Evolutionary conservation across 2,113 vertebrate genomes (phyloP).

Genomic region (Elanoides forficatus): DNA sequence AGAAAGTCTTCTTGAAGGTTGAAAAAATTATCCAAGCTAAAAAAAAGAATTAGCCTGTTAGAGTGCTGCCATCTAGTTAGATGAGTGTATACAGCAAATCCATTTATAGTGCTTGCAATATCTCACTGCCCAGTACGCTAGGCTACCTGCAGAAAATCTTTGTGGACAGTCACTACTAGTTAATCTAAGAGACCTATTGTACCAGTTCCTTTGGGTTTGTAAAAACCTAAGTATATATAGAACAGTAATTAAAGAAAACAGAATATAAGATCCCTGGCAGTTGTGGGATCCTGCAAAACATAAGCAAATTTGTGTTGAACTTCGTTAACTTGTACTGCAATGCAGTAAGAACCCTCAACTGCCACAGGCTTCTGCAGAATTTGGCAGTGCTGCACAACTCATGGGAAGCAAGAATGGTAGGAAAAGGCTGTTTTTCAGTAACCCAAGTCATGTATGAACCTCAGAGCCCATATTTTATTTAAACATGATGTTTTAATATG

Average conservation of each 20-base stretch:
- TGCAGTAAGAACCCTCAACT: neutral
- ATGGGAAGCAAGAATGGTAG: neutral
- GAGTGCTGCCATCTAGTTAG: slow-evolving; percentile 74
- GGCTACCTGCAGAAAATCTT: neutral
- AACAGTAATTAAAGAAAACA: neutral
- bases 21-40: slow-evolving; percentile 1
- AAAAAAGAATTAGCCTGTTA: slow-evolving; percentile 44
- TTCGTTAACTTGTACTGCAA: neutral
- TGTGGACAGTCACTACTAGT: neutral
- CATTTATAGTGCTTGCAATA: slow-evolving; percentile 14
- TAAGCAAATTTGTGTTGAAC: neutral
- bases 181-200: neutral
- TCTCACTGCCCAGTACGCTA: neutral
- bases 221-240: neutral
- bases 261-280: neutral
- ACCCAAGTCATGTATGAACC: neutral
- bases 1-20: neutral
- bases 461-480: neutral
- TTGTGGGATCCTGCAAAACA: neutral
- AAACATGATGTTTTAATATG: neutral
- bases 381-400: neutral
- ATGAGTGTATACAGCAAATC: slow-evolving; percentile 55
- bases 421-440: neutral
- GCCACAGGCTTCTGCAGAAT: neutral
- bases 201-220: neutral